A percentile compares a stretch with the other conserved stretches of the same genome.
Evolutionary conservation across 2,888 invertebrate genomes (phyloP).

Genomic region (Chrysomela aeneicollis): DNA sequence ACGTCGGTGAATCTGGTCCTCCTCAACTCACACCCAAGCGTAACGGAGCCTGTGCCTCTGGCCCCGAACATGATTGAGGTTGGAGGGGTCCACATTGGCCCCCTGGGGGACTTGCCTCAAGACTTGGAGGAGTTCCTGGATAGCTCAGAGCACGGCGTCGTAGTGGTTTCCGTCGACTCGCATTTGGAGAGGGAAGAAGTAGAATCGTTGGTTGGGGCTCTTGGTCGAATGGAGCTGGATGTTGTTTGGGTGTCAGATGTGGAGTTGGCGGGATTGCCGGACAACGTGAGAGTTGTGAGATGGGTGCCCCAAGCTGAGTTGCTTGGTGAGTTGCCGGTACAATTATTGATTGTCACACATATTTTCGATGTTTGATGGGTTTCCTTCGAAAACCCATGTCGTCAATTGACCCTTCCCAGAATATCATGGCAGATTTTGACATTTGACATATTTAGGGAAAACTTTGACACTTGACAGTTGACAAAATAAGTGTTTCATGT

Average conservation of each 20-base stretch:
- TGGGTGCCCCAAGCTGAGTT: constrained; percentile 51
- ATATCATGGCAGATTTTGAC: too few relatives aligned
- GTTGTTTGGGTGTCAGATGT: constrained; percentile 40
- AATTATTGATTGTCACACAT: background rate
- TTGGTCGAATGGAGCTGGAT: constrained; percentile 67
- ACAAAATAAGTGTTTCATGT: too few relatives aligned
- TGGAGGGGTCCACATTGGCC: constrained; percentile 64
- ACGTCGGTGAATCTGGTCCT: constrained; percentile 50
- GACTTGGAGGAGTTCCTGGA: constrained; percentile 65
- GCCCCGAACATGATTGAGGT: constrained; percentile 67
- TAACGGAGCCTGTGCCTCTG: constrained; percentile 62
- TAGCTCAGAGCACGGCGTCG: constrained; percentile 63
- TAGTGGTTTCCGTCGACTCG: constrained; percentile 67
- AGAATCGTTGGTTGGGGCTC: constrained; percentile 66
- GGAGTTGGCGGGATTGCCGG: constrained; percentile 39
- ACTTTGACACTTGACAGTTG: too few relatives aligned
- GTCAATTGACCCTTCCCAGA: too few relatives aligned
- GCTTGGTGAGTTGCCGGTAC: constrained; percentile 42
- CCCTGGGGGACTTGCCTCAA: constrained; percentile 44
- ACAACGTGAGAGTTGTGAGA: constrained; percentile 56
- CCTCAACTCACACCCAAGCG: constrained; percentile 62
- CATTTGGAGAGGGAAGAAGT: constrained; percentile 64
- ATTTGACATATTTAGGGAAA: too few relatives aligned
- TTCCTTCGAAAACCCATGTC: background rate
- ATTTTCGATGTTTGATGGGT: background rate